Evolutionary conservation across 2,888 invertebrate species (phyloP).

Genomic region (Eremobia ochroleuca): DNA sequence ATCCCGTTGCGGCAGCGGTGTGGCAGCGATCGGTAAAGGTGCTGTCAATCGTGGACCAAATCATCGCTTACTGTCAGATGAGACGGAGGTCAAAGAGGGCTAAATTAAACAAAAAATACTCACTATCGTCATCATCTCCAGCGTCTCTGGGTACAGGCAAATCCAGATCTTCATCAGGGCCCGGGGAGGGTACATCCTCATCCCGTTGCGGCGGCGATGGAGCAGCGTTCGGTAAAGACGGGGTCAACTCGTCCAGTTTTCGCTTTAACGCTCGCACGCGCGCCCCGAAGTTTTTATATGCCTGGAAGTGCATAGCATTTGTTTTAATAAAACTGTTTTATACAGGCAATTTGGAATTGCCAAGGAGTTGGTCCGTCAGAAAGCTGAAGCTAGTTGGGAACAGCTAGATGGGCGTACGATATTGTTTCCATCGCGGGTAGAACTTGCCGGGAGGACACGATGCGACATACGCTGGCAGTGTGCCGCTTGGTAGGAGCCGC

Average conservation of each 20-base stretch:
- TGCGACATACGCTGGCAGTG: too few relatives aligned
- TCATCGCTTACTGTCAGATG: not conserved
- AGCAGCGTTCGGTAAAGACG: slow-evolving; percentile 91
- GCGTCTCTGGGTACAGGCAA: slow-evolving; percentile 91
- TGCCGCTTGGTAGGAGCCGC: too few relatives aligned
- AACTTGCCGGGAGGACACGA: too few relatives aligned
- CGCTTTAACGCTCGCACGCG: slow-evolving; percentile 96
- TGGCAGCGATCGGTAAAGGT: slow-evolving; percentile 91
- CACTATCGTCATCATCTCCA: slow-evolving; percentile 77
- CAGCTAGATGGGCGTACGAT: not conserved
- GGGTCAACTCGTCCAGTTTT: slow-evolving; percentile 95
- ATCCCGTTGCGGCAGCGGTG: slow-evolving; percentile 92
- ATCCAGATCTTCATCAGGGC: slow-evolving; percentile 96
- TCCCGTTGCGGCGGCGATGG: slow-evolving; percentile 92
- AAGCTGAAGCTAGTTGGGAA: not conserved
- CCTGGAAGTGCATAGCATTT: slow-evolving; percentile 89
- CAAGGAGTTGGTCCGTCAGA: not conserved
- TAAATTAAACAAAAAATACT: slow-evolving; percentile 55
- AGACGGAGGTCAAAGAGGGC: not conserved
- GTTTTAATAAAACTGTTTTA: not conserved
- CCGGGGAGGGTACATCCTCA: slow-evolving; percentile 93
- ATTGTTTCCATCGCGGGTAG: not conserved
- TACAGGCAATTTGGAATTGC: not conserved
- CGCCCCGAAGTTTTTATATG: slow-evolving; percentile 98
- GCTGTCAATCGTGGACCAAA: slow-evolving; percentile 89